These are phyloP conservation scores for Clarias pachynema DNA, from an alignment of 2,797 vertebrate species.

Conservation along the genomic window DNA sequence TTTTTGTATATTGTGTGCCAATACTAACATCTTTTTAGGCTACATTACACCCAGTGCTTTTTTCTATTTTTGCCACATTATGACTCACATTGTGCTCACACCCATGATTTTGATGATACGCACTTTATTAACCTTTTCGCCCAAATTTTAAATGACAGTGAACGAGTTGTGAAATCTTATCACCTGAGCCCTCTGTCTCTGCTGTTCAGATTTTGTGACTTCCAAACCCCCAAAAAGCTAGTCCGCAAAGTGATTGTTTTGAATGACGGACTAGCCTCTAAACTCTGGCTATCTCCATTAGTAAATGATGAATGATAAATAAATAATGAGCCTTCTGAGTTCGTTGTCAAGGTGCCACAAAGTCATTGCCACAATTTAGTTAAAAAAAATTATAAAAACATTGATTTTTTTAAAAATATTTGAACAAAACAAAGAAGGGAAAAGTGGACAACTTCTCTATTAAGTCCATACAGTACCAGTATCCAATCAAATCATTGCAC, in stretches of 20 bases:
- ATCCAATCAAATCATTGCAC: slow-evolving; percentile 33
- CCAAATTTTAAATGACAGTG: slow-evolving; percentile 39
- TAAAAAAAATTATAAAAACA: background rate
- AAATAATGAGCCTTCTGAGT: slow-evolving; percentile 11
- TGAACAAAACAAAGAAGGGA: slow-evolving; percentile 13
- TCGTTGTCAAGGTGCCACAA: slow-evolving; percentile 35
- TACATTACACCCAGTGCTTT: slow-evolving; percentile 61
- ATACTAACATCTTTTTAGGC: slow-evolving; percentile 68
- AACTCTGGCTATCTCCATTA: slow-evolving; percentile 13
- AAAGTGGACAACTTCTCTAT: slow-evolving; percentile 8
- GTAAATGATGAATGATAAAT: slow-evolving; percentile 8
- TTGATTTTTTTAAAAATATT: slow-evolving; percentile 20
- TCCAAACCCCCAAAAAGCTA: slow-evolving; percentile 5
- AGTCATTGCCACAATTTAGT: slow-evolving; percentile 28
- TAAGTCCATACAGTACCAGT: background rate
- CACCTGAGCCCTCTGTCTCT: slow-evolving; percentile 33
- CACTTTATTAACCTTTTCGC: slow-evolving; percentile 64
- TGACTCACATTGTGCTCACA: slow-evolving; percentile 54
- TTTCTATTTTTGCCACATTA: slow-evolving; percentile 54
- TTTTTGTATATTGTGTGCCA: slow-evolving; percentile 69
- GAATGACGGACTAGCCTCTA: slow-evolving; percentile 3
- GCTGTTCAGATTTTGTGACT: slow-evolving; percentile 37
- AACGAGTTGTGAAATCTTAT: slow-evolving; percentile 21
- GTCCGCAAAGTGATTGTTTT: slow-evolving; percentile 26
- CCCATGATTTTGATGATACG: slow-evolving; percentile 65